These are phyloP conservation scores for Ophthalmotilapia sp. DNA, from an alignment of 2,113 vertebrate genomes.

Conservation along the genomic window DNA sequence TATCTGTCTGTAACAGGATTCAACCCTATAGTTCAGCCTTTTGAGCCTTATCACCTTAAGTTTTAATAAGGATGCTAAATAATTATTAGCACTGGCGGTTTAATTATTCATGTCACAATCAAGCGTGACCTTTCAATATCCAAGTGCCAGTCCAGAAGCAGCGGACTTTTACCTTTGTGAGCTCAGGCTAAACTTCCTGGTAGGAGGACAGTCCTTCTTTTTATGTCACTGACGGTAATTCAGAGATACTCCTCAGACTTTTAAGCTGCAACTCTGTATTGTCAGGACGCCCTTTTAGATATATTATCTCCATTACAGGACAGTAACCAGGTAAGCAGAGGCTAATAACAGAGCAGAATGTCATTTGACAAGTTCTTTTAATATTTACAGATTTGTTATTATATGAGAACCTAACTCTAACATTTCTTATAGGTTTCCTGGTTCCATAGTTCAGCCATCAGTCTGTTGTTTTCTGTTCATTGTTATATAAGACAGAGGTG, in stretches of 20 bases:
- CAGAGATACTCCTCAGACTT: not conserved
- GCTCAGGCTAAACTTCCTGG: slow-evolving; percentile 40
- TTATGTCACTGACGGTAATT: not conserved
- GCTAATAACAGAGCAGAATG: not conserved
- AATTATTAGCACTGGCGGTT: not conserved
- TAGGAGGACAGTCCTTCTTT: not conserved
- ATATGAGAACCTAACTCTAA: not conserved
- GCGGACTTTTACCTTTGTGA: slow-evolving; percentile 55
- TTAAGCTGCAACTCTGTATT: not conserved
- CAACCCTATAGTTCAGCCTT: not conserved
- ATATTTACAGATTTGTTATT: not conserved
- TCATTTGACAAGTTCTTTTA: not conserved
- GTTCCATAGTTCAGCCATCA: not conserved
- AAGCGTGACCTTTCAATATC: not conserved
- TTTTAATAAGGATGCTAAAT: not conserved
- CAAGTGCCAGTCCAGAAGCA: not conserved
- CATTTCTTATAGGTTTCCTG: not conserved
- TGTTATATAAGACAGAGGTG: not conserved
- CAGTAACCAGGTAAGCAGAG: slow-evolving; percentile 8
- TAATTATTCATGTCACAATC: not conserved
- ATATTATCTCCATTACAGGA: not conserved
- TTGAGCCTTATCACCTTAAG: not conserved
- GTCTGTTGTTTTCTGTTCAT: not conserved
- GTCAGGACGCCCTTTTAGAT: not conserved
- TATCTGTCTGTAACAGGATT: not conserved